Percentiles rank a stretch among this genome's conserved stretches.
These are phyloP conservation scores for Characodon lateralis DNA, from an alignment of 2,797 vertebrate species.

Conservation along the genomic window DNA sequence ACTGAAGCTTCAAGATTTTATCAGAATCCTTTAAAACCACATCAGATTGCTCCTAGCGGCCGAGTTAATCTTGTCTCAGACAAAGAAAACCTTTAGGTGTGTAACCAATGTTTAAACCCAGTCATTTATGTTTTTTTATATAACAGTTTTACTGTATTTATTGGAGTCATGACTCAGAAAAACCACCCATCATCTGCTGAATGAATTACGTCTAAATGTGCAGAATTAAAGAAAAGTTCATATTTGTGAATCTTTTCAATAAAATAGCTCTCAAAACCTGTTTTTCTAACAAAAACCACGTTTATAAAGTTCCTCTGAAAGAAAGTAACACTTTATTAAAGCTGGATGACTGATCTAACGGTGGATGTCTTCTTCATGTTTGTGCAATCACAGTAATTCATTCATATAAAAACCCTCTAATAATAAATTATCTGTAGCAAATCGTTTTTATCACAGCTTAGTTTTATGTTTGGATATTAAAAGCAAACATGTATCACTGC, in stretches of 20 bases:
- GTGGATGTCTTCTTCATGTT: slow-evolving; percentile 27
- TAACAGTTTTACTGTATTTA: not conserved
- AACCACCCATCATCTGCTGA: not conserved
- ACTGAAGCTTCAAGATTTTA: slow-evolving; percentile 50
- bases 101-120: not conserved
- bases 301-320: not conserved
- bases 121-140: not conserved
- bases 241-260: not conserved
- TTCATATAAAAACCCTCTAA: slow-evolving; percentile 8
- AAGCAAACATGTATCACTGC: slow-evolving; percentile 51
- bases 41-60: slow-evolving; percentile 17
- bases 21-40: slow-evolving; percentile 44
- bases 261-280: not conserved
- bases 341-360: slow-evolving; percentile 5
- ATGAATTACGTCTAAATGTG: not conserved
- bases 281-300: not conserved
- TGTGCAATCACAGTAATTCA: slow-evolving; percentile 18
- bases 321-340: not conserved
- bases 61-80: slow-evolving; percentile 17
- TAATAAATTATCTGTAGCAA: slow-evolving; percentile 37
- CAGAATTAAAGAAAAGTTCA: not conserved
- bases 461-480: slow-evolving; percentile 27
- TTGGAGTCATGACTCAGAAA: not conserved
- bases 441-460: slow-evolving; percentile 23
- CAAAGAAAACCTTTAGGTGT: slow-evolving; percentile 4